phyloP scores from a whole-genome alignment of 2,113 vertebrate genomes.

The Neodon shergylaensis region DNA sequence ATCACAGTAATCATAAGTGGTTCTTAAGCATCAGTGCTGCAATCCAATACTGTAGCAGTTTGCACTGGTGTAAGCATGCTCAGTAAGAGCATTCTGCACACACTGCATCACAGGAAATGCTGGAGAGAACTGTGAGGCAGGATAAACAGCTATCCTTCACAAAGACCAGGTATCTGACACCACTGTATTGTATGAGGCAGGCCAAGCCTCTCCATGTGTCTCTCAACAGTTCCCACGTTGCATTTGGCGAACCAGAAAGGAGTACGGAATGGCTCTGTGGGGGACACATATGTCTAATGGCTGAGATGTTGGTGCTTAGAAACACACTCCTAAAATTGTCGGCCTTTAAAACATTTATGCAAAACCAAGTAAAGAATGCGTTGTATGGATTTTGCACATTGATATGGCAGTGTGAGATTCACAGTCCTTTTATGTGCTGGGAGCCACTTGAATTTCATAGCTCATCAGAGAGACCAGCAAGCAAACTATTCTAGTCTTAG shows the following conservation, averaged over 20 bases:
- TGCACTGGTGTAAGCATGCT: not conserved
- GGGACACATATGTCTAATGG: not conserved
- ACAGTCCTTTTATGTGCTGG: not conserved
- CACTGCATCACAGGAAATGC: not conserved
- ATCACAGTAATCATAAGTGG: constrained; percentile 34
- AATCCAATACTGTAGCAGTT: not conserved
- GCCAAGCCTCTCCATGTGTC: rapidly evolving
- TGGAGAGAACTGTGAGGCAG: not conserved
- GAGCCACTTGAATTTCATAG: not conserved
- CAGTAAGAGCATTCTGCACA: not conserved
- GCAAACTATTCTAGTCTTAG: not conserved
- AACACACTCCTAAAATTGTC: not conserved
- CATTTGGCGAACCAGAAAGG: not conserved
- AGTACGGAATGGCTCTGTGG: not conserved
- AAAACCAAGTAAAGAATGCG: constrained; percentile 1
- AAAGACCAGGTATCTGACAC: not conserved
- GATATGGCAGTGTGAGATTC: not conserved
- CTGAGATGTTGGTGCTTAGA: not conserved
- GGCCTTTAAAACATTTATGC: not conserved
- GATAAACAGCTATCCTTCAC: not conserved
- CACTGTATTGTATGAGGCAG: rapidly evolving
- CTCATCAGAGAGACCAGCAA: not conserved
- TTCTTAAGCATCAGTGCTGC: constrained; percentile 44
- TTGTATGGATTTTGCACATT: not conserved
- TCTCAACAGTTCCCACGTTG: not conserved